Evolutionary conservation across 64 coral and sea anemone genomes (phyloP), one percentile per base, ranked within the genome.

Genomic region (Montipora cactus): DNA sequence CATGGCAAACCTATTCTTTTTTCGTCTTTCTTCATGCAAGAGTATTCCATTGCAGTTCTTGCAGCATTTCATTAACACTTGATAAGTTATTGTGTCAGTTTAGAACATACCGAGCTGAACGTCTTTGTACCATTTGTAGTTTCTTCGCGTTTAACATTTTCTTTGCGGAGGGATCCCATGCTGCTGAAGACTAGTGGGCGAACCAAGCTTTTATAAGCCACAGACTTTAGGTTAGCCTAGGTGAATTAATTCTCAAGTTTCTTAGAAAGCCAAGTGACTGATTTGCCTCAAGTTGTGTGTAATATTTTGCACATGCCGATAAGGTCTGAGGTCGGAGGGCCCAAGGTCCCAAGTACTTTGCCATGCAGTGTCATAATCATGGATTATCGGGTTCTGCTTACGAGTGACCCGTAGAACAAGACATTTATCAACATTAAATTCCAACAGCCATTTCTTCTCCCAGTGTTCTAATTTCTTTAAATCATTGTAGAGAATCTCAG

Each of bases 291-390:
- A 37, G 28, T 37, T 66, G 2, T 66, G 15, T 87, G 73, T 23
- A 5, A 83, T 61, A 5, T 59, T 81, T 20, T 14, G 0, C 15
- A 90, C 28, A 50, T 95, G 88, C 2, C 7, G 50, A 25, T 78
- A 87, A 79, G 80, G 91, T 6, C 66, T 68, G 28, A 90, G 88
- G 61, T 95, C 89, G n/a, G 79, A 78, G 37, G 93, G 49, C 44
- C 90, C 14, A 0, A 72, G 0, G 28, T 87, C 91, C 20, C 91
- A 21, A 37, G 28, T 37, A 3, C 76, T 21, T 7, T 82, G 50
- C 10, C 70, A 67, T 49, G 49, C 59, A 18, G 14, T 2, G 3
- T 76, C 49, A 11, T 87, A 93, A 1, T 69, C 28, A 44, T 92
- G 50, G 23, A 25, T 37, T 18, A 88, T 16, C 21, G 83, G 82